Base-by-base conservation (phyloP, 2,797 vertebrate genomes). In the Neostethus bicornis region DNA sequence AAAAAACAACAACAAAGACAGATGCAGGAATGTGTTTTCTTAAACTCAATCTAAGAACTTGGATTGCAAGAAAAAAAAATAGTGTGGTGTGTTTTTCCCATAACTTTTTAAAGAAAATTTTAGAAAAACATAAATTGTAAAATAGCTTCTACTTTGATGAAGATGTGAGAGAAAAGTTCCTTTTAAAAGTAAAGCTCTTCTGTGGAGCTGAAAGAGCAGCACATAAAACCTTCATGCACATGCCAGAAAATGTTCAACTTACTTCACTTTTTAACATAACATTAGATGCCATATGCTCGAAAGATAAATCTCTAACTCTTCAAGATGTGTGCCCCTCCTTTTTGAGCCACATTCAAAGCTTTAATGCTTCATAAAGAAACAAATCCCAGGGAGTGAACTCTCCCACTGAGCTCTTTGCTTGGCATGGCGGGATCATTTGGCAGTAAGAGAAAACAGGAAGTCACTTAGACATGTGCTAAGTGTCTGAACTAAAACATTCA, bases 371-470 rank as follows among this genome's bases (percentile, higher is more conserved):
- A 52, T 34, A 51, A 21, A 35, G 12, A 55, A 24, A 41, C 0
- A 1, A 38, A 51, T 64, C 43, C 31, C 23, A 69, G 70, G 26
- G 69, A 75, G 65, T 19, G 25, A 39, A 31, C 53, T 32, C 24
- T 39, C 69, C 66, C 2, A 5, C 39, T 63, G 72, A 66, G 51
- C 53, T 46, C 47, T 64, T 48, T 31, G 39, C 51, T 34, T 41
- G 38, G 52, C 14, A 51, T 19, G 7, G 53, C 16, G 61, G 45
- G 62, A 67, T 71, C 52, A 69, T 29, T 7, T 21, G 14, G 43
- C 23, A 67, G 49, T 72, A 46, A 84, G 67, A 7, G 53, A 77
- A 58, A 77, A 73, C 60, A 67, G 43, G 70, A 76, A 74, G 61
- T 14, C 31, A 50, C n/a, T n/a, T n/a, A 73, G 44, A 44, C 49